A percentile compares a stretch with the other conserved stretches of the same genome.
Evolutionary conservation across 2,888 invertebrate species (phyloP).

Genomic region (Myopa testacea): DNA sequence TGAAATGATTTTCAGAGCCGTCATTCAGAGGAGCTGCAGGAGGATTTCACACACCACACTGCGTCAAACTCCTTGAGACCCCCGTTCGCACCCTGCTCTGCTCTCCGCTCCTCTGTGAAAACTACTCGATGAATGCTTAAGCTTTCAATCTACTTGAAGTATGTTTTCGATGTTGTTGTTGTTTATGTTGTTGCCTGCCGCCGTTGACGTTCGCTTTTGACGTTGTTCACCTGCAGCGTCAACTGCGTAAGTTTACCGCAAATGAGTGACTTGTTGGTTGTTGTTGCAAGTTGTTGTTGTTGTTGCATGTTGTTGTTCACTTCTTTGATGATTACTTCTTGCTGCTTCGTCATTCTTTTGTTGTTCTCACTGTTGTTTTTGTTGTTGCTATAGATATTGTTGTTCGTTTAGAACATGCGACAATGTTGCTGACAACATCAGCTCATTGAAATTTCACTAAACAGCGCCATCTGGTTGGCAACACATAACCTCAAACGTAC

Average conservation of each 20-base stretch:
- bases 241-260: neutral
- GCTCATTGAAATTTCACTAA: neutral
- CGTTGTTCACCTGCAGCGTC: neutral
- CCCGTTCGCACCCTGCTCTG: neutral
- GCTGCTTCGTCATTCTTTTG: neutral
- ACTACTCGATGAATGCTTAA: neutral
- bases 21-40: neutral
- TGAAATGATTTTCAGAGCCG: neutral
- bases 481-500: neutral
- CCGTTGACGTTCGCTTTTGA: neutral
- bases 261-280: neutral
- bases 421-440: neutral
- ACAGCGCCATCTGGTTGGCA: neutral
- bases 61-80: neutral
- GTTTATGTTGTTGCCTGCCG: conserved; percentile 1
- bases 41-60: neutral
- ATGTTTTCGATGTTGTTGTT: neutral
- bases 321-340: neutral
- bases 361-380: neutral
- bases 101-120: neutral
- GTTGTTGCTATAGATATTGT: conserved; percentile 5
- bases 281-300: conserved; percentile 8
- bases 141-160: neutral
- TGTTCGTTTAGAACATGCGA: neutral
- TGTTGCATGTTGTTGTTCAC: neutral